Evolutionary conservation across 2,797 vertebrate species (phyloP).

Genomic region (Centropyge bicolor): DNA sequence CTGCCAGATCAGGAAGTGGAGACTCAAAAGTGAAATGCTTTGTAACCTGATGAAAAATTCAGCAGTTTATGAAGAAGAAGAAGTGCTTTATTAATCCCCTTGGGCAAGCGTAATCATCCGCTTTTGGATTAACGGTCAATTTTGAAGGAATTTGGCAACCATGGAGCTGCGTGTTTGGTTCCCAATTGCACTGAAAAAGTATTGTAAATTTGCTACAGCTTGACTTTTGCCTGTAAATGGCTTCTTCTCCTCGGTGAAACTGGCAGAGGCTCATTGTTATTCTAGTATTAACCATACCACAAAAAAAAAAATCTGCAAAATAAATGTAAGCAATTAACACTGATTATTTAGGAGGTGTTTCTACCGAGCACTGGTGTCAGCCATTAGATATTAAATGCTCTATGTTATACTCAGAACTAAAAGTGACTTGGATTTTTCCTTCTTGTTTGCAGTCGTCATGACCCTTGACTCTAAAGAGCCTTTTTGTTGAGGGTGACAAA

Average conservation of each 20-base stretch:
- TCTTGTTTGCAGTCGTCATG: not conserved
- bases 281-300: not conserved
- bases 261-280: constrained; percentile 18
- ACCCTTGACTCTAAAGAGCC: not conserved
- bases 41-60: constrained; percentile 14
- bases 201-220: not conserved
- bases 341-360: not conserved
- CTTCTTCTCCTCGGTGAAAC: constrained; percentile 4
- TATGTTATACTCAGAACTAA: not conserved
- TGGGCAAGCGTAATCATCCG: not conserved
- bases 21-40: not conserved
- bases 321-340: not conserved
- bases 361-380: no score
- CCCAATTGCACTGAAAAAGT: not conserved
- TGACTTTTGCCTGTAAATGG: constrained; percentile 3
- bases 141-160: not conserved
- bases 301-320: constrained; percentile 1
- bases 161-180: not conserved
- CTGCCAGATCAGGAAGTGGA: not conserved
- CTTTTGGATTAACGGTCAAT: not conserved
- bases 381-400: not conserved
- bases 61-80: not conserved
- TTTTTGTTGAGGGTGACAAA: not conserved
- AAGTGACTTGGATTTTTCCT: not conserved
- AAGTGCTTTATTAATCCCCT: not conserved